phyloP scores from a whole-genome alignment of 2,113 vertebrate species.

The mouse (Mus musculus) region DNA sequence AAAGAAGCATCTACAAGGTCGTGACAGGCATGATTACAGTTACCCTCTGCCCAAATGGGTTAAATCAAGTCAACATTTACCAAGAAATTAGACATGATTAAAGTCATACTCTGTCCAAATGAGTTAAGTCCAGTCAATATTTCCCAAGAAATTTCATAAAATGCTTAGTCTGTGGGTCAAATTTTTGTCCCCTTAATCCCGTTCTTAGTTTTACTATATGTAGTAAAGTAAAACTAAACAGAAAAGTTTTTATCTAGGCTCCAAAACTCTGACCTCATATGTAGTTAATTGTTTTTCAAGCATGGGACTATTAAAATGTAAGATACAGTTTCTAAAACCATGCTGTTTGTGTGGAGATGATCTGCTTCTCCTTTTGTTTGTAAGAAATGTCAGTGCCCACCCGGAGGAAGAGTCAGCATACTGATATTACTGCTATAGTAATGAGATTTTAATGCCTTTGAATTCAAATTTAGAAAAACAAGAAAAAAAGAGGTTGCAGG shows the following conservation, averaged over 20 bases:
- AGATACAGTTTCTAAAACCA: conserved; percentile 25
- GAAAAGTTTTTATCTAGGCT: neutral
- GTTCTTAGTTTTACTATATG: conserved; percentile 6
- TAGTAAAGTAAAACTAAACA: neutral
- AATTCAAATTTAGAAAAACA: conserved; percentile 69
- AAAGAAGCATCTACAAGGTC: neutral
- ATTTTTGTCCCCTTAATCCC: neutral
- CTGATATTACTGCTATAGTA: neutral
- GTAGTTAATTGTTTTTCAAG: conserved; percentile 21
- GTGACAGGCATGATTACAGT: neutral
- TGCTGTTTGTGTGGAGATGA: neutral
- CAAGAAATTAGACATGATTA: neutral
- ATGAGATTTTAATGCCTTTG: conserved; percentile 42
- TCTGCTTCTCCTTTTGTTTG: neutral
- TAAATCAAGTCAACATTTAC: conserved; percentile 1
- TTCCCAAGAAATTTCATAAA: neutral
- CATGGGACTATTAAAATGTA: neutral
- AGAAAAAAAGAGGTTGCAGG: conserved; percentile 49
- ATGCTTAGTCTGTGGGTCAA: neutral
- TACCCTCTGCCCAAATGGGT: neutral
- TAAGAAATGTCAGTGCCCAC: neutral
- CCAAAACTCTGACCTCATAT: neutral
- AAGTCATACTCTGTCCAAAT: neutral
- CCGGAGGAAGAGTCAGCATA: neutral
- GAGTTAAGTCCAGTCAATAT: neutral